Percentiles rank a stretch among this genome's conserved stretches.
phyloP scores from a whole-genome alignment of 2,797 vertebrate genomes.

The Myotis daubentonii region DNA sequence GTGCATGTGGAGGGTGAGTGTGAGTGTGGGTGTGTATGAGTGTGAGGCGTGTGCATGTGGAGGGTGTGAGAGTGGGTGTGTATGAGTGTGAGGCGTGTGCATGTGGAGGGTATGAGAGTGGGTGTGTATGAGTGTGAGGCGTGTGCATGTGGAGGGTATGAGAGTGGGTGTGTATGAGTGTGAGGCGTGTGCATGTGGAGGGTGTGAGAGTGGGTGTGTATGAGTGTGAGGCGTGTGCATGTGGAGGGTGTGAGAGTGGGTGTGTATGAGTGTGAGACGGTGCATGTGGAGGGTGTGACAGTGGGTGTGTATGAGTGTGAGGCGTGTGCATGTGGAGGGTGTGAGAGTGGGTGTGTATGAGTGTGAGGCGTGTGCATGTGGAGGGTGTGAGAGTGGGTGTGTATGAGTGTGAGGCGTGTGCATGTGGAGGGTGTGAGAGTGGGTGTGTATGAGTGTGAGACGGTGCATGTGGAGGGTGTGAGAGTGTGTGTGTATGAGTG shows the following conservation, averaged over 20 bases:
- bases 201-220: neutral
- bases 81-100: neutral
- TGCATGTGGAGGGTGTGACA: no score
- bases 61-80: no score
- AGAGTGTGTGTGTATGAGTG: neutral
- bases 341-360: neutral
- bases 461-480: neutral
- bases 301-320: neutral
- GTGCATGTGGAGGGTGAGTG: neutral
- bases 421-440: no score
- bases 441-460: neutral
- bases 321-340: no score
- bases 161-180: no score
- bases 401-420: neutral
- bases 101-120: neutral
- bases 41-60: neutral
- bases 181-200: neutral
- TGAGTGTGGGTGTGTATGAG: no score
- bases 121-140: neutral
- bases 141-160: neutral
- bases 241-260: no score
- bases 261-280: neutral
- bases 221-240: no score
- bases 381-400: neutral
- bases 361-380: fast-evolving